Conservation (phyloP, 2,888 invertebrate species). For the Sphaerolaimus hirsutus region DNA sequence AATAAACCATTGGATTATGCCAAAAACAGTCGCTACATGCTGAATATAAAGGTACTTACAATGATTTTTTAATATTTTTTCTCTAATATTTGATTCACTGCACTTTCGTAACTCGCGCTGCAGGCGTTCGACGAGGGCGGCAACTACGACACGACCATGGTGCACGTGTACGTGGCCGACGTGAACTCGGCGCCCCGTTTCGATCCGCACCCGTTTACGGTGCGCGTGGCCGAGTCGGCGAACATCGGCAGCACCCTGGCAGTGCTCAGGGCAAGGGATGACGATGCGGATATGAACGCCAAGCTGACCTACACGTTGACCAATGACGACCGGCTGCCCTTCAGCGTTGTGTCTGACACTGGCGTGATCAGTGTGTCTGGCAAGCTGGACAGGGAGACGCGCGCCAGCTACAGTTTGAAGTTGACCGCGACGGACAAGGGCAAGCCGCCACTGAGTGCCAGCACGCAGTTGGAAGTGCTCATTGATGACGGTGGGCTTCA, state of each 20-base stretch:
- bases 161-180: conserved; percentile 51
- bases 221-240: not conserved
- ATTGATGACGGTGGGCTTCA: conserved; percentile 44
- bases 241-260: too few species aligned
- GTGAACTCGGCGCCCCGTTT: conserved; percentile 7
- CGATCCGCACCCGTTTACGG: not conserved
- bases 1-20: conserved; percentile 3
- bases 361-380: conserved; percentile 73
- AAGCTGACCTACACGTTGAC: conserved; percentile 31
- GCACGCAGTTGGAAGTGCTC: conserved; percentile 74
- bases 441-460: conserved; percentile 40
- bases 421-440: conserved; percentile 30
- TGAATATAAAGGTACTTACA: conserved; percentile 44
- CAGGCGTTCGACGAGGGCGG: conserved; percentile 76
- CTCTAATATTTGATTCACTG: too few species aligned
- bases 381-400: conserved; percentile 57
- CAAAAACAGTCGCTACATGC: conserved; percentile 12
- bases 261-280: conserved; percentile 59
- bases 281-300: conserved; percentile 77
- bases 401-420: conserved; percentile 52
- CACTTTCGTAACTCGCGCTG: too few species aligned
- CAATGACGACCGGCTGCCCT: conserved; percentile 13
- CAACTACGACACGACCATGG: conserved; percentile 57
- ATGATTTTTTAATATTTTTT: too few species aligned
- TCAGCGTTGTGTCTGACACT: not conserved